These are phyloP conservation scores for Napeogenes sylphis DNA, from an alignment of 2,888 invertebrate species.

Conservation along the genomic window DNA sequence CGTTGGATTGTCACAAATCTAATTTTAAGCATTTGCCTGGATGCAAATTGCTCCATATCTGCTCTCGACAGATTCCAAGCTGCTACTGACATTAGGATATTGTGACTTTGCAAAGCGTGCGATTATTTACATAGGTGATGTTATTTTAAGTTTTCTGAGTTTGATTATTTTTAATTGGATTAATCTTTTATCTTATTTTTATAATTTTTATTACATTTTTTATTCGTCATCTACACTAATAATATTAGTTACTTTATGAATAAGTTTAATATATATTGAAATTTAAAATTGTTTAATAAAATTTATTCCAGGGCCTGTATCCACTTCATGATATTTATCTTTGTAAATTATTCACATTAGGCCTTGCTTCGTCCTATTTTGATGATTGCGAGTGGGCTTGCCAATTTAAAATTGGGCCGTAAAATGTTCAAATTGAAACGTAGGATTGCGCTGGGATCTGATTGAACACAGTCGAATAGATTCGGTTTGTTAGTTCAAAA, in stretches of 20 bases:
- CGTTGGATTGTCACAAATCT: constrained; percentile 49
- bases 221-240: too few relatives aligned
- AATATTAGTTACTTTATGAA: too few relatives aligned
- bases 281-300: too few relatives aligned
- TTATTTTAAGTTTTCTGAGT: too few relatives aligned
- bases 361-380: constrained; percentile 23
- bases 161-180: too few relatives aligned
- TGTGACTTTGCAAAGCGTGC: constrained; percentile 1
- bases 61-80: constrained; percentile 16
- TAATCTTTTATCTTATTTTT: too few relatives aligned
- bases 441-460: constrained; percentile 28
- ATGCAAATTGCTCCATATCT: constrained; percentile 45
- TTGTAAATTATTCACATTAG: constrained; percentile 14
- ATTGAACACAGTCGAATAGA: constrained; percentile 26
- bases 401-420: constrained; percentile 26
- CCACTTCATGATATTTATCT: too few relatives aligned
- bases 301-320: too few relatives aligned
- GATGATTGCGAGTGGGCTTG: constrained; percentile 28
- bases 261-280: too few relatives aligned
- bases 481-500: constrained; percentile 5
- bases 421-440: constrained; percentile 29
- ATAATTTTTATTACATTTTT: too few relatives aligned
- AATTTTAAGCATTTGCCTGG: constrained; percentile 47
- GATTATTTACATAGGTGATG: too few relatives aligned
- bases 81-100: constrained; percentile 10